phyloP scores from a whole-genome alignment of 2,113 vertebrate genomes.

The Nibea albiflora region DNA sequence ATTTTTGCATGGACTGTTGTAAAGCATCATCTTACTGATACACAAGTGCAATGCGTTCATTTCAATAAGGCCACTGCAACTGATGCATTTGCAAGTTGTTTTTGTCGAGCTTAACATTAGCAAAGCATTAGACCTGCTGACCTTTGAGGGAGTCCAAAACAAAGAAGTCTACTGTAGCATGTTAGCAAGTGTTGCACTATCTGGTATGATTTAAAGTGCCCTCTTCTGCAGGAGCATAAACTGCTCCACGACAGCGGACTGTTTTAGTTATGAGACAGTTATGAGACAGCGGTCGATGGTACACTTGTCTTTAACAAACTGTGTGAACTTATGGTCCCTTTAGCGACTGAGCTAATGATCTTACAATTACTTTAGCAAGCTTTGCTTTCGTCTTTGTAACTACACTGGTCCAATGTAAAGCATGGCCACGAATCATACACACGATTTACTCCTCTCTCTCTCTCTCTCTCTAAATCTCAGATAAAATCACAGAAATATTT shows the following conservation, averaged over 20 bases:
- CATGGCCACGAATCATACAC: no score
- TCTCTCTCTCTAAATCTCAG: no score
- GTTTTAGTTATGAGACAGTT: neutral
- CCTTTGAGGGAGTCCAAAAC: neutral
- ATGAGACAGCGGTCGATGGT: neutral
- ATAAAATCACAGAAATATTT: no score
- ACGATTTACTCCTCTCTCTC: no score
- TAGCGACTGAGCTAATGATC: neutral
- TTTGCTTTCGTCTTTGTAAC: no score
- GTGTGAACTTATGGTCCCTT: neutral
- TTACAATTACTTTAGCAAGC: neutral
- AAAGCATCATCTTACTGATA: neutral
- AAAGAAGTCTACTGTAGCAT: neutral
- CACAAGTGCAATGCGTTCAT: no score
- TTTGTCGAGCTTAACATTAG: neutral
- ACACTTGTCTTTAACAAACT: neutral
- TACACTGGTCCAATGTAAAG: no score
- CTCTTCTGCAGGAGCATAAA: neutral
- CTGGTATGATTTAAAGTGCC: neutral
- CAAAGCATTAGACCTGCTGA: neutral
- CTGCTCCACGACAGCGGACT: neutral
- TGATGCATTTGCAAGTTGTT: neutral
- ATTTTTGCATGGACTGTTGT: neutral
- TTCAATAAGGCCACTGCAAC: neutral
- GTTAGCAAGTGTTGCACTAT: neutral